Percentiles rank a stretch among this genome's conserved stretches.
These are phyloP conservation scores for Megastigmus dorsalis DNA, from an alignment of 2,888 invertebrate genomes.

Conservation along the genomic window DNA sequence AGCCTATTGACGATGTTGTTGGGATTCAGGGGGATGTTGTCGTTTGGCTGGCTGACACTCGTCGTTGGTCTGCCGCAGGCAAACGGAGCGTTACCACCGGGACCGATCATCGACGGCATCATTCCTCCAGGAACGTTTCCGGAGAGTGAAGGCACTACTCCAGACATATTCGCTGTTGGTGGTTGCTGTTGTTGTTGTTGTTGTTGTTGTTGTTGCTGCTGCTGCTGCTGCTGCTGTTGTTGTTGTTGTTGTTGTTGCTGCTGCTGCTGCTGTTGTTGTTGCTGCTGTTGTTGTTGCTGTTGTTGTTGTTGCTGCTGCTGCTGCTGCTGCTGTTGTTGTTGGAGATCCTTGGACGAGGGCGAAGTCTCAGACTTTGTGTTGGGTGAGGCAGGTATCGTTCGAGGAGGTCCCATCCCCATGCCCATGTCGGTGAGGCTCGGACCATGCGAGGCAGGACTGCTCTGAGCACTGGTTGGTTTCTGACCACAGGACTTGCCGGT, in stretches of 20 bases:
- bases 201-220: conserved; percentile 71
- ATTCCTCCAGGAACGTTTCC: conserved; percentile 51
- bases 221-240: conserved; percentile 61
- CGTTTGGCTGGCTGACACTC: conserved; percentile 73
- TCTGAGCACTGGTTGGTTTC: conserved; percentile 71
- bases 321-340: conserved; percentile 62
- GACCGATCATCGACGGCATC: conserved; percentile 63
- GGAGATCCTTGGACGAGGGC: conserved; percentile 68
- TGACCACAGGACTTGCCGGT: conserved; percentile 64
- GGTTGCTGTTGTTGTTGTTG: conserved; percentile 67
- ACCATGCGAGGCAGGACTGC: conserved; percentile 71
- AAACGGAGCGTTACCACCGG: conserved; percentile 61
- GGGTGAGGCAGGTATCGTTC: conserved; percentile 72
- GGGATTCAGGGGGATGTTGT: conserved; percentile 82
- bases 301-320: conserved; percentile 70
- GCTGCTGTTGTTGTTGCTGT: conserved; percentile 67
- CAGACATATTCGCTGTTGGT: conserved; percentile 66
- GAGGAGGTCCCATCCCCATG: conserved; percentile 65
- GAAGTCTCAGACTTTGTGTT: conserved; percentile 72
- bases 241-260: conserved; percentile 70
- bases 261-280: conserved; percentile 66
- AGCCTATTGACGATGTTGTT: conserved; percentile 77
- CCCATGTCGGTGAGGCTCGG: conserved; percentile 65
- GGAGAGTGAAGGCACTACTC: conserved; percentile 63
- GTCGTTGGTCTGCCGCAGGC: conserved; percentile 67